Base-by-base conservation (phyloP, 2,797 vertebrate species). In the Anolis apletophallus region DNA sequence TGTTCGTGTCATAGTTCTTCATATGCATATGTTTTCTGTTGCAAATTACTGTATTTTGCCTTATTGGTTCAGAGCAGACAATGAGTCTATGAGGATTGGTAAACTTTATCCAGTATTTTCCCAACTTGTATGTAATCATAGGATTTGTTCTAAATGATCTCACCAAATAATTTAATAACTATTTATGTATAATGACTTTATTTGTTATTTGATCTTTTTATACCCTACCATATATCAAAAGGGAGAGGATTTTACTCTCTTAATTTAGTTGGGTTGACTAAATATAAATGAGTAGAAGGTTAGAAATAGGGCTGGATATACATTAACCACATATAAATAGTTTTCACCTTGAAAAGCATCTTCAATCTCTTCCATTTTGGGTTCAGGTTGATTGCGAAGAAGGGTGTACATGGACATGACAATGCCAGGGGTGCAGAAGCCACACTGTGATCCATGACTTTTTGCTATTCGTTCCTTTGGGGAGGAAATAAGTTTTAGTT, bases 401-500 rank as follows among this genome's bases (percentile, higher is more conserved):
- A 99, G 94, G 0, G 98, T 95, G 10, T 99, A 99, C 98, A 99
- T 98, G 80, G 98, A 98, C 98, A 99, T 99, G 85, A 99, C 97
- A 10, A 99, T 97, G 3, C 98, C 98, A 0, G 98, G 98, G 0
- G 98, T 99, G 80, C 98, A 99, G 96, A 99, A 99, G 0, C 98
- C 98, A 9, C 98, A 99, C n/a, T 99, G 98, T 26, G 98, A 99
- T 8, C 98, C 98, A 13, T 99, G 98, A 90, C 97, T 96, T 93
- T 95, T 97, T 23, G 98, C 97, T 16, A 99, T 98, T 75, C 98
- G 96, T 92, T 99, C 98, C 98, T 99, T 87, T 59, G 21, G 46
- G 86, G 64, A 86, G 5, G 10, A 17, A 54, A 1, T 1, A 89
- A 90, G 67, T 91, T 61, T 61, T 14, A 73, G 36, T 8, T 36